Percentiles rank a stretch among this genome's conserved stretches.
Conservation (phyloP, 2,113 vertebrate genomes). For the Tautogolabrus adspersus region DNA sequence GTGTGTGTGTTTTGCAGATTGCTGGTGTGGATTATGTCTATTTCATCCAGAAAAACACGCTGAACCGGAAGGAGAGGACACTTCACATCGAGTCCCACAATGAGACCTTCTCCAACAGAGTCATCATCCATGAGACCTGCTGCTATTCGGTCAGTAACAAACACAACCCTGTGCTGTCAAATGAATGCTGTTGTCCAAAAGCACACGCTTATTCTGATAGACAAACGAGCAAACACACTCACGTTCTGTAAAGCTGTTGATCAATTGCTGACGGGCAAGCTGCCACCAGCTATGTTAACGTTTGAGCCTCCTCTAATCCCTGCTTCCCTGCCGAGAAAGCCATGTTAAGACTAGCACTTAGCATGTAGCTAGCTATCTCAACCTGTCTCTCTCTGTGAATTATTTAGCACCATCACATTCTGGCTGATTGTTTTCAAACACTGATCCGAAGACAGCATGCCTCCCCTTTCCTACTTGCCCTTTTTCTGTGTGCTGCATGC, state of each 20-base stretch:
- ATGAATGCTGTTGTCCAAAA: neutral
- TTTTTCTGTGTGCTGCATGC: neutral
- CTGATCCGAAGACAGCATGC: constrained; percentile 40
- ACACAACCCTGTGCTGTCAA: neutral
- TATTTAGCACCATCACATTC: constrained; percentile 22
- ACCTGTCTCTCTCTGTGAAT: constrained; percentile 21
- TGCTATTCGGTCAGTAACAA: constrained; percentile 91
- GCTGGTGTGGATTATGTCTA: constrained; percentile 97
- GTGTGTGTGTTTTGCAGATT: constrained; percentile 81
- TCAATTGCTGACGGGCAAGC: constrained; percentile 7
- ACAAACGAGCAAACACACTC: constrained; percentile 5
- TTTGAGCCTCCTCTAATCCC: constrained; percentile 27
- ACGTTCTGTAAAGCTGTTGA: constrained; percentile 10
- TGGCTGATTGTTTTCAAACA: neutral
- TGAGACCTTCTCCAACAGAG: constrained; percentile 95
- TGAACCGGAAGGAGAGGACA: constrained; percentile 92
- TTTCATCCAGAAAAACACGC: constrained; percentile 95
- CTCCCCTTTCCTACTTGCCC: neutral
- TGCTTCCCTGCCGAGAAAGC: constrained; percentile 29
- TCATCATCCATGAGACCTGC: constrained; percentile 94
- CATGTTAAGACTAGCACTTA: constrained; percentile 24
- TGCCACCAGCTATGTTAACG: constrained; percentile 20
- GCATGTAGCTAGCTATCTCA: constrained; percentile 21
- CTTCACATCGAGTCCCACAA: constrained; percentile 96
- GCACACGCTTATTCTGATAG: neutral